phyloP scores from a whole-genome alignment of 2,113 vertebrate species.

The Syngnathus scovelli region DNA sequence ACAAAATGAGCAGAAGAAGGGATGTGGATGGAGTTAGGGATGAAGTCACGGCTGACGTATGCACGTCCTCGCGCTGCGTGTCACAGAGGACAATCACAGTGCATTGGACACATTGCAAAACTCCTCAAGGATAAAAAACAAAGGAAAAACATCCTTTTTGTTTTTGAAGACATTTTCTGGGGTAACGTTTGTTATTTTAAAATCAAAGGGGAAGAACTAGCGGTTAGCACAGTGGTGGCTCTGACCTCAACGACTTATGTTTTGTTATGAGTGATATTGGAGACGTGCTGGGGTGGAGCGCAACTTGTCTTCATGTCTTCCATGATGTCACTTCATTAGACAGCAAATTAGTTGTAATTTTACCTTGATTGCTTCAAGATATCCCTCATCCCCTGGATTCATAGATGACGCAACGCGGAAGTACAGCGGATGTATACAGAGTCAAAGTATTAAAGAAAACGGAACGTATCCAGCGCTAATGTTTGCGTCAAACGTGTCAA shows the following conservation, averaged over 20 bases:
- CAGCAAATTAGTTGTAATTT: not conserved
- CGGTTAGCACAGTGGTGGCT: too few relatives aligned
- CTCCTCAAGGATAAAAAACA: not conserved
- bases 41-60: conserved; percentile 41
- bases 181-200: too few relatives aligned
- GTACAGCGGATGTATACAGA: not conserved
- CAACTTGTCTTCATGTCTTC: too few relatives aligned
- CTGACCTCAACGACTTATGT: too few relatives aligned
- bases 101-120: conserved; percentile 47
- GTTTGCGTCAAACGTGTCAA: not conserved
- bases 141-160: not conserved
- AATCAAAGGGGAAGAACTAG: too few relatives aligned
- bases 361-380: not conserved
- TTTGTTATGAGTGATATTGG: too few relatives aligned
- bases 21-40: conserved; percentile 10
- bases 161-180: too few relatives aligned
- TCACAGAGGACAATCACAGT: conserved; percentile 54
- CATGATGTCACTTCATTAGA: not conserved
- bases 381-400: too few relatives aligned
- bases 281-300: too few relatives aligned
- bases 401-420: not conserved
- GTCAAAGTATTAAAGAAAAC: not conserved
- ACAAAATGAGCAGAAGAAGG: conserved; percentile 26
- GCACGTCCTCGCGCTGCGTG: conserved; percentile 48
- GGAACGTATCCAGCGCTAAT: not conserved